phyloP scores from a whole-genome alignment of 2,888 invertebrate genomes.

The Nematopogon swammerdamellus region DNA sequence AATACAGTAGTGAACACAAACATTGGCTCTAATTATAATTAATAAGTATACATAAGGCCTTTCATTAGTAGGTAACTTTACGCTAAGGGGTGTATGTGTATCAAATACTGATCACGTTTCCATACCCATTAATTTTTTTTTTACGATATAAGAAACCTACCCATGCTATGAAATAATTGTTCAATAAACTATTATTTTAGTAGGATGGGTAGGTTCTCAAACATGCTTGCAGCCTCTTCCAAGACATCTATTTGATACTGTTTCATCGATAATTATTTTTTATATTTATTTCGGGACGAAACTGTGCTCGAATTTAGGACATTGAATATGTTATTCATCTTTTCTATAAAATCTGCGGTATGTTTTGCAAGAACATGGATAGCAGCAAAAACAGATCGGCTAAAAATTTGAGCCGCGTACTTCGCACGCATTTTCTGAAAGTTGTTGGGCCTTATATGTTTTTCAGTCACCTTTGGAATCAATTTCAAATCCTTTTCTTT shows the following conservation, averaged over 20 bases:
- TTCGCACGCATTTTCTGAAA: constrained; percentile 6
- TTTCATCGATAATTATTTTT: constrained; percentile 7
- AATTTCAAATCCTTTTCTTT: not conserved
- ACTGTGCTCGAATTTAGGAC: constrained; percentile 9
- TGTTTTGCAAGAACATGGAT: constrained; percentile 7
- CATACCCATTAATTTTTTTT: too few species aligned
- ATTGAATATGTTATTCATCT: constrained; percentile 10
- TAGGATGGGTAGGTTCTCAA: too few species aligned
- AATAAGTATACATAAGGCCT: too few species aligned
- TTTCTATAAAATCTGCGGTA: constrained; percentile 8
- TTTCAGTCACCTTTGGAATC: not conserved
- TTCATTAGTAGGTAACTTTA: too few species aligned
- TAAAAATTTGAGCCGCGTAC: constrained; percentile 6
- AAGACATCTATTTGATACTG: constrained; percentile 5
- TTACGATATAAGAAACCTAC: too few species aligned
- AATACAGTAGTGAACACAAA: too few species aligned
- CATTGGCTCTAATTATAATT: too few species aligned
- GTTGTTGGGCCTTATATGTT: not conserved
- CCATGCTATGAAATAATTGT: too few species aligned
- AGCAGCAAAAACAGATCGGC: constrained; percentile 7
- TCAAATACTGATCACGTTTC: too few species aligned
- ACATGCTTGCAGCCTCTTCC: constrained; percentile 5
- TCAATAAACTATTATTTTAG: too few species aligned
- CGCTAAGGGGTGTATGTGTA: too few species aligned
- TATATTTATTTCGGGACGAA: constrained; percentile 3